Conservation (phyloP, 2,113 vertebrate species). For the Syrmaticus mikado region DNA sequence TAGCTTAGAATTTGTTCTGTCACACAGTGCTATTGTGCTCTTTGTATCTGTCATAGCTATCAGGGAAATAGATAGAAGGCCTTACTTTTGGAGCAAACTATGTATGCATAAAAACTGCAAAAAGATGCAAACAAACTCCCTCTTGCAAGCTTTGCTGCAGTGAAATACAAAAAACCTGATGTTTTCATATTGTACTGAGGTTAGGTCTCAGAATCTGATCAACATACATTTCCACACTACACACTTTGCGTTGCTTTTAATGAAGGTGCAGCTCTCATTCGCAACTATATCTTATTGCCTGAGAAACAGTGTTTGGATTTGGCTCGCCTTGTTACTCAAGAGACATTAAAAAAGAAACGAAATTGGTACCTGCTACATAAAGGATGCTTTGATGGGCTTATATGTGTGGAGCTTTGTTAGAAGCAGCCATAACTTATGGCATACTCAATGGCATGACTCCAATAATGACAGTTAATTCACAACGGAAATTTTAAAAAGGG, state of each 20-base stretch:
- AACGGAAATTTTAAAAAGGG: neutral
- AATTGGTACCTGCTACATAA: neutral
- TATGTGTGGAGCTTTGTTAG: neutral
- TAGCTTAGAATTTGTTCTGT: no score
- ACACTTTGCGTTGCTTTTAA: neutral
- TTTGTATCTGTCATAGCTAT: no score
- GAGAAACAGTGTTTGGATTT: neutral
- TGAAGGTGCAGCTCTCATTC: slow-evolving; percentile 11
- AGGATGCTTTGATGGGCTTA: neutral
- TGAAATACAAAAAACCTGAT: neutral
- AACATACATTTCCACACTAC: neutral
- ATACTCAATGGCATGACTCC: neutral
- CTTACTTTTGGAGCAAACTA: no score
- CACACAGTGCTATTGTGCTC: no score
- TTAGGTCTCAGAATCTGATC: neutral
- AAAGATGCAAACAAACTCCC: neutral
- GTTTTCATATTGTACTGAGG: neutral
- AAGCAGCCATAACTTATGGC: neutral
- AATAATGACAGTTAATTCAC: neutral
- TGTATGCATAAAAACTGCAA: neutral
- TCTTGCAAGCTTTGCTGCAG: neutral
- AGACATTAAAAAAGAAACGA: neutral
- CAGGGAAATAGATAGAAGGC: no score
- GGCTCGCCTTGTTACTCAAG: neutral
- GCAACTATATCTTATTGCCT: neutral